A percentile compares a stretch with the other conserved stretches of the same genome.
These are phyloP conservation scores for Lordiphosa clarofinis DNA, from an alignment of 1,140 invertebrate species.

Conservation along the genomic window DNA sequence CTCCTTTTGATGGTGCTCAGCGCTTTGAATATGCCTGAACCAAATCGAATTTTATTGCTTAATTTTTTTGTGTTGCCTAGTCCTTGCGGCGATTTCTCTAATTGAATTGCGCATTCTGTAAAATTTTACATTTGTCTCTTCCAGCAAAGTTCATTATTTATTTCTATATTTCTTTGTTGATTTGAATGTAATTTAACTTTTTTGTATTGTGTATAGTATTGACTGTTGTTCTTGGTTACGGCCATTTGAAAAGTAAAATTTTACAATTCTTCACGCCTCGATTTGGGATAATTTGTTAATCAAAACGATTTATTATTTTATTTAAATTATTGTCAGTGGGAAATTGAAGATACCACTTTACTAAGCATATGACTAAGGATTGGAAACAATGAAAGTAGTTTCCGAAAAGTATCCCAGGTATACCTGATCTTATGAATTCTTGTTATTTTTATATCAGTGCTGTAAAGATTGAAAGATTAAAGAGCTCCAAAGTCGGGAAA, in stretches of 20 bases:
- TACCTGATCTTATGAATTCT: no score
- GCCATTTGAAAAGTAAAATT: slow-evolving; percentile 29
- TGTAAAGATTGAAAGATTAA: no score
- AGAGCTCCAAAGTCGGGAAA: no score
- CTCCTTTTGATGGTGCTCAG: slow-evolving; percentile 57
- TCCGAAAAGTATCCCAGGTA: no score
- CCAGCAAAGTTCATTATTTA: slow-evolving; percentile 63
- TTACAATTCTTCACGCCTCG: slow-evolving; percentile 42
- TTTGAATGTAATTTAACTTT: slow-evolving; percentile 58
- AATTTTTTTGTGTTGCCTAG: slow-evolving; percentile 63
- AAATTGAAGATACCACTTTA: no score
- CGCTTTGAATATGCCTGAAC: slow-evolving; percentile 71
- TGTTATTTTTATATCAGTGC: no score
- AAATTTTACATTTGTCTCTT: slow-evolving; percentile 70
- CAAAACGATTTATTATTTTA: slow-evolving; percentile 41
- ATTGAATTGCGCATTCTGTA: slow-evolving; percentile 66
- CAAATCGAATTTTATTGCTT: slow-evolving; percentile 79
- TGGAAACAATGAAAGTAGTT: no score
- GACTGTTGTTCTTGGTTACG: slow-evolving; percentile 28
- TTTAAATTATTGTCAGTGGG: slow-evolving; percentile 3
- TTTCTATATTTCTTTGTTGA: slow-evolving; percentile 33
- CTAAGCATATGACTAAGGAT: no score
- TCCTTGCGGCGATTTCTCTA: slow-evolving; percentile 40
- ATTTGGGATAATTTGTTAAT: slow-evolving; percentile 47
- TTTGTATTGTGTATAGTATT: slow-evolving; percentile 21